Conservation (phyloP, 1,140 invertebrate genomes). For the Zaprionus gabonicus region DNA sequence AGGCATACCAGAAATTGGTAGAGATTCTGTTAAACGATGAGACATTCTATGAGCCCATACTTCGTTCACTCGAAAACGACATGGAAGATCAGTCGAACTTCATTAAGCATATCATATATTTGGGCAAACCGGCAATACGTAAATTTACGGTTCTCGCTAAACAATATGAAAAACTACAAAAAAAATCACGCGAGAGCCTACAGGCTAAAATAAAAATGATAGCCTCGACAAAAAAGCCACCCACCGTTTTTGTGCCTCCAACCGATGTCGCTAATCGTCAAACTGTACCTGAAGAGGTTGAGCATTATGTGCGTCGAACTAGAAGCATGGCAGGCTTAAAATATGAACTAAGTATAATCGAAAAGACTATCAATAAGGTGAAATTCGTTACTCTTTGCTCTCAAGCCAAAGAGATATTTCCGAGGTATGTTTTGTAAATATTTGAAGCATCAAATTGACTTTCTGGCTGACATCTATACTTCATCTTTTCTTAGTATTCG, state of each 20-base stretch:
- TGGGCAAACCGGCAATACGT: slow-evolving; percentile 75
- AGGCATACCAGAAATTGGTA: slow-evolving; percentile 73
- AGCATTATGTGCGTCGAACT: slow-evolving; percentile 72
- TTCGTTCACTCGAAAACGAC: slow-evolving; percentile 67
- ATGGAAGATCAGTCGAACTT: slow-evolving; percentile 81
- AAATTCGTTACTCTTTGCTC: slow-evolving; percentile 75
- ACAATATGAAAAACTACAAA: slow-evolving; percentile 54
- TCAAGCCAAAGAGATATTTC: slow-evolving; percentile 68
- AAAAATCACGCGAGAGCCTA: slow-evolving; percentile 49
- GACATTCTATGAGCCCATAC: slow-evolving; percentile 80
- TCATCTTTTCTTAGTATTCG: slow-evolving; percentile 55
- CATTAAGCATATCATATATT: slow-evolving; percentile 71
- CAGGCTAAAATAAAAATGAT: slow-evolving; percentile 56
- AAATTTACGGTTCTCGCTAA: slow-evolving; percentile 65
- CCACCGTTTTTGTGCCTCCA: neutral
- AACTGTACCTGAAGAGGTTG: slow-evolving; percentile 12
- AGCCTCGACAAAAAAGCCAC: slow-evolving; percentile 22
- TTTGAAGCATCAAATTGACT: neutral
- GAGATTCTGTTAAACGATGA: slow-evolving; percentile 68
- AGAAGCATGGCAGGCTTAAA: slow-evolving; percentile 70
- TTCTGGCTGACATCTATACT: neutral
- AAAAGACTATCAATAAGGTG: slow-evolving; percentile 68
- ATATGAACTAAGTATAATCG: slow-evolving; percentile 58
- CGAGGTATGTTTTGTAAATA: slow-evolving; percentile 10
- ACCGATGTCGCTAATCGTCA: slow-evolving; percentile 28